A percentile compares a stretch with the other conserved stretches of the same genome.
These are phyloP conservation scores for Olivierus martensii DNA, from an alignment of 1,140 invertebrate genomes.

Conservation along the genomic window DNA sequence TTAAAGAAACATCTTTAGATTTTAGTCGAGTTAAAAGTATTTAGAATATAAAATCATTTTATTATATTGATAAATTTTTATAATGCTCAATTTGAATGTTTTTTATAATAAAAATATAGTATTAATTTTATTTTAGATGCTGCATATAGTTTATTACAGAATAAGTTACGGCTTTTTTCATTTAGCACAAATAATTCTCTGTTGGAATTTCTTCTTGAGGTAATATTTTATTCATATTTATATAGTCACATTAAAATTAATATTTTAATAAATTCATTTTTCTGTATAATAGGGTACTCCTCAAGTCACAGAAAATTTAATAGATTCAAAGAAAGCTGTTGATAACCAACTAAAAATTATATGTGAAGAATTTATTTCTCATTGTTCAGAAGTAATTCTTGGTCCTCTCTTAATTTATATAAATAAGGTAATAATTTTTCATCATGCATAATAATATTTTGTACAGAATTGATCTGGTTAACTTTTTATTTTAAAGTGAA, in stretches of 20 bases:
- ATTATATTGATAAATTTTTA: no score
- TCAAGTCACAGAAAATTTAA: constrained; percentile 74
- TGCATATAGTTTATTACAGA: constrained; percentile 72
- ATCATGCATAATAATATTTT: no score
- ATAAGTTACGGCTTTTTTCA: constrained; percentile 70
- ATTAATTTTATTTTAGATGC: constrained; percentile 28
- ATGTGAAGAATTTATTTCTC: constrained; percentile 81
- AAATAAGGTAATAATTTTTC: constrained; percentile 59
- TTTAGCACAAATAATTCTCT: constrained; percentile 79
- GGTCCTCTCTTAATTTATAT: constrained; percentile 55
- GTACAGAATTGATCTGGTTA: no score
- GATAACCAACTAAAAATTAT: constrained; percentile 76
- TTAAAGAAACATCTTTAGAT: constrained; percentile 81
- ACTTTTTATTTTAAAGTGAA: no score
- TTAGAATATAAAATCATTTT: not conserved
- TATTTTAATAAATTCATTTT: not conserved
- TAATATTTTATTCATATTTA: constrained; percentile 4
- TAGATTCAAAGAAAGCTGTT: constrained; percentile 89
- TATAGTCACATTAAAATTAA: not conserved
- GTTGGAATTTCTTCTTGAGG: constrained; percentile 63
- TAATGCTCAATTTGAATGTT: no score
- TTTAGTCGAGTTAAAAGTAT: constrained; percentile 63
- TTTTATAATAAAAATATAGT: no score
- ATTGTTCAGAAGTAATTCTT: constrained; percentile 59
- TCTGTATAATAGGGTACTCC: constrained; percentile 57